Evolutionary conservation across 2,797 vertebrate species (phyloP).

Genomic region (Melanogrammus aeglefinus): DNA sequence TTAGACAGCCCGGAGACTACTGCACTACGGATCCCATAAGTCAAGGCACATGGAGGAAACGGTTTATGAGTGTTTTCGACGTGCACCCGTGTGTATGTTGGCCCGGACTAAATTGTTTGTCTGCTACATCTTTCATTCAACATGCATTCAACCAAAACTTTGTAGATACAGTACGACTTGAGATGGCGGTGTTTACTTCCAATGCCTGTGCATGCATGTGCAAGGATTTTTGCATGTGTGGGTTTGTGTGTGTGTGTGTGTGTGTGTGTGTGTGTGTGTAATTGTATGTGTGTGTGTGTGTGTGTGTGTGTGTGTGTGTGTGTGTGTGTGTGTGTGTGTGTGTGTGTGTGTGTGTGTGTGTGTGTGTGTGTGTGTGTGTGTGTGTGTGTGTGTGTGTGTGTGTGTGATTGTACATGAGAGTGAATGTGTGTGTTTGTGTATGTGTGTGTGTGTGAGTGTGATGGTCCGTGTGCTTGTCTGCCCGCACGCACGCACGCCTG

Average conservation of each 20-base stretch:
- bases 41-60: neutral
- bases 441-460: neutral
- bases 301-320: too few species aligned
- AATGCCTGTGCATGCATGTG: neutral
- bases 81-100: neutral
- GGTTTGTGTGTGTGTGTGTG: conserved; percentile 6
- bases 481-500: neutral
- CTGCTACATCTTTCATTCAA: neutral
- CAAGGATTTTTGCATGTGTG: neutral
- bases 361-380: too few species aligned
- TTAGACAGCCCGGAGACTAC: neutral
- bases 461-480: neutral
- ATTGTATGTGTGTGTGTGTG: conserved; percentile 18
- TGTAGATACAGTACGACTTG: neutral
- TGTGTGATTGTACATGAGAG: neutral
- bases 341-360: neutral
- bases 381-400: conserved; percentile 5
- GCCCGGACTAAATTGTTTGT: neutral
- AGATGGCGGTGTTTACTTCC: neutral
- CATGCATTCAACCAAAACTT: neutral
- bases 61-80: neutral
- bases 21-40: neutral
- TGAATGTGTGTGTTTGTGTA: neutral
- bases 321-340: neutral
- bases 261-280: neutral